These are phyloP conservation scores for Centrocercus urophasianus DNA, from an alignment of 2,113 vertebrate genomes.

Conservation along the genomic window DNA sequence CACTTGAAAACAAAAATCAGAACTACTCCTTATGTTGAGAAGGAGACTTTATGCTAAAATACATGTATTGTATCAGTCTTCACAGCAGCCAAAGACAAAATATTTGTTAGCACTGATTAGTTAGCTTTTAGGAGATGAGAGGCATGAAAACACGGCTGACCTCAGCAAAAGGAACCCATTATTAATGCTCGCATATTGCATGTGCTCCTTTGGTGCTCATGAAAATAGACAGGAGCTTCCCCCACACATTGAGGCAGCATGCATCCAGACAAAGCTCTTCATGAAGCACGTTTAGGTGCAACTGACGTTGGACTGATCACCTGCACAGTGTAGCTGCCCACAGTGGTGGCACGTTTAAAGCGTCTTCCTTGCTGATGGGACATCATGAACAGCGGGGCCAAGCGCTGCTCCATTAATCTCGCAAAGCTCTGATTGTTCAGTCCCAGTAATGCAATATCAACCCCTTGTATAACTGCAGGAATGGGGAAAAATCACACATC, in stretches of 20 bases:
- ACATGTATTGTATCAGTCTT: background rate
- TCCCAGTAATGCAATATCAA: conserved; percentile 89
- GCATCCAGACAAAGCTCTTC: background rate
- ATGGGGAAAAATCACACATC: background rate
- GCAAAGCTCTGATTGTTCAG: conserved; percentile 96
- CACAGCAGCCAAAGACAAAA: conserved; percentile 2
- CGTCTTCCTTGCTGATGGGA: conserved; percentile 90
- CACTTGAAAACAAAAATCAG: background rate
- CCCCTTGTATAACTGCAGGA: conserved; percentile 92
- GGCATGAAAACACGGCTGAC: background rate
- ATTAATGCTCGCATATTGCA: background rate
- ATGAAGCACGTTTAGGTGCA: background rate
- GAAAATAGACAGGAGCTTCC: background rate
- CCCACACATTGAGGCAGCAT: background rate
- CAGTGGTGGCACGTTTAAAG: conserved; percentile 89
- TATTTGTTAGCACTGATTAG: conserved; percentile 18
- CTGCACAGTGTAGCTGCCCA: conserved; percentile 96
- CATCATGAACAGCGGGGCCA: conserved; percentile 93
- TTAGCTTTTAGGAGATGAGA: background rate
- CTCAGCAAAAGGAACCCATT: background rate
- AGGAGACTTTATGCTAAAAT: background rate
- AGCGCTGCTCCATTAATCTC: conserved; percentile 94
- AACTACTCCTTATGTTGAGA: background rate
- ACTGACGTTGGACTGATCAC: conserved; percentile 38
- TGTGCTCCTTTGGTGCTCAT: rapidly evolving